Base-by-base conservation (phyloP, 2,888 invertebrate genomes). In the Villa cingulata region DNA sequence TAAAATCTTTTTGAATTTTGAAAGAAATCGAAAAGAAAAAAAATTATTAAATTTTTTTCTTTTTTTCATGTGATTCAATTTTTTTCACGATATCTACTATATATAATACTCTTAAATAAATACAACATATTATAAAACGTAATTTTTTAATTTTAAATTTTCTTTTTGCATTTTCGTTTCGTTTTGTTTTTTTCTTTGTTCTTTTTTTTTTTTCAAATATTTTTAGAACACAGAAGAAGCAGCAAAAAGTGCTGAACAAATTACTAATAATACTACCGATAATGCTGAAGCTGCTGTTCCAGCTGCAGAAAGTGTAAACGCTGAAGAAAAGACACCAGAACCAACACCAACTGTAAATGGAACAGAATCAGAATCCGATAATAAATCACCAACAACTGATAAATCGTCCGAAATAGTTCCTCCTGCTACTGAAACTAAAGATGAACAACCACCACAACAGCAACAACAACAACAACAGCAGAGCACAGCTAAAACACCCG, bases 351-450 rank as follows among this genome's bases (percentile, higher is more conserved):
- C 18, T 27, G 27, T 19, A 19, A 37, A 44, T 37, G 44, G 36
- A 27, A 44, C 32, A 34, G n/a, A 34, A 37, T 29, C 37, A 41
- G 41, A 3, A 39, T 3, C 38, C 6, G 17, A 17, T 19, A n/a
- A 18, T 38, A 17, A 29, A 40, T 29, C 41, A 37, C 37, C 45
- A 41, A 42, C 49, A 18, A 5, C 36, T 36, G 9, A 36, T 16
- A 6, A 36, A 36, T 36, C 36, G 16, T 36, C 29, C 29, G 29
- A 32, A 32, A 32, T 3, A 32, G 29, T 32, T 23, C 29, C 23
- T 36, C 36, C 36, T 50, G 61, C 60, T 32, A 58, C 56, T 48
- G 55, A 53, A 32, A 39, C 53, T 44, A 45, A 39, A 17, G 47
- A 43, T n/a, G 48, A 32, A 32, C 9, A 27, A 27, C 1, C 27